phyloP scores from a whole-genome alignment of 1,140 invertebrate species.

The Conopomorpha cramerella region DNA sequence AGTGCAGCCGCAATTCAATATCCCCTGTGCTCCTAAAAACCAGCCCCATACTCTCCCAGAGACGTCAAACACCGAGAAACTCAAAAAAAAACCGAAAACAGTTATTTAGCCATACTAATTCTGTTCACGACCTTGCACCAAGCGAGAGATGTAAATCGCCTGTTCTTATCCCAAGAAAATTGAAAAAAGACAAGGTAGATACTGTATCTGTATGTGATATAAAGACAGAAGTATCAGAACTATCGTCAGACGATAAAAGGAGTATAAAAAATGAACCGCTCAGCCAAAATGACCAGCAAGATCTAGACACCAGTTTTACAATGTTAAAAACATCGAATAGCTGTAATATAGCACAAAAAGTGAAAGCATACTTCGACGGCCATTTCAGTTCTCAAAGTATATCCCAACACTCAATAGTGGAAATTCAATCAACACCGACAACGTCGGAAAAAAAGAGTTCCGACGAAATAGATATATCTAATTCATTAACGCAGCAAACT shows the following conservation, averaged over 20 bases:
- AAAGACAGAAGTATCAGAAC: no score
- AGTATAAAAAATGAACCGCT: no score
- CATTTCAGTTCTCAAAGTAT: conserved; percentile 22
- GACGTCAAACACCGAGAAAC: conserved; percentile 10
- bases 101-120: no score
- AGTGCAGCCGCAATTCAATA: no score
- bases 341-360: conserved; percentile 17
- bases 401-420: conserved; percentile 32
- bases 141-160: no score
- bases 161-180: no score
- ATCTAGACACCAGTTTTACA: conserved; percentile 4
- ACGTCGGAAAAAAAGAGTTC: conserved; percentile 14
- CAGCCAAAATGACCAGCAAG: no score
- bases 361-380: conserved; percentile 32
- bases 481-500: conserved; percentile 10
- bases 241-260: background rate
- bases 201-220: no score
- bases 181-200: no score
- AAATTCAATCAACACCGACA: conserved; percentile 15
- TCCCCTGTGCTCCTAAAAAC: conserved; percentile 6
- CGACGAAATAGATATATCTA: conserved; percentile 22
- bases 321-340: conserved; percentile 4
- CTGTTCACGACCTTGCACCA: no score
- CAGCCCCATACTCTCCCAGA: conserved; percentile 17
- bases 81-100: no score